Conservation (phyloP, 2,888 invertebrate genomes). For the Caenorhabditis afra region DNA sequence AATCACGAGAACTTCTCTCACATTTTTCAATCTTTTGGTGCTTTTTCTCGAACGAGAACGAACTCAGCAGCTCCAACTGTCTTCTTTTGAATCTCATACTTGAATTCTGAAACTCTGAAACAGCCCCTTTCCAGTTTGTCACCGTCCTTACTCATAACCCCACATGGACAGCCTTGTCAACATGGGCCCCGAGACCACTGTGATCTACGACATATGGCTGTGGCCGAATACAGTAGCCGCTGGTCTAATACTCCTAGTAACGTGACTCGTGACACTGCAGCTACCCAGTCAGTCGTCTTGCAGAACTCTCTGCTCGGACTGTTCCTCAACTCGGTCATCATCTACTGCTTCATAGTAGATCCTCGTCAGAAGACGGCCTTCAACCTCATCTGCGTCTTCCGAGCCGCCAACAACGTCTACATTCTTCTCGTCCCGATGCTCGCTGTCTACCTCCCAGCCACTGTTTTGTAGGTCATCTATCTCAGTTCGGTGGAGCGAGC, state of each 20-base stretch:
- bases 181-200: too few species aligned
- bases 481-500: not conserved
- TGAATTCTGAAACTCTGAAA: too few species aligned
- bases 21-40: too few species aligned
- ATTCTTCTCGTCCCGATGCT: conserved; percentile 10
- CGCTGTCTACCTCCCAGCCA: conserved; percentile 5
- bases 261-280: not conserved
- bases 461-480: conserved; percentile 2
- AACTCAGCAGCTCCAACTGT: too few species aligned
- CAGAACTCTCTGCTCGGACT: conserved; percentile 20
- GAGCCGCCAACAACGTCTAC: conserved; percentile 24
- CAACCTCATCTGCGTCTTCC: conserved; percentile 30
- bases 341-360: conserved; percentile 1
- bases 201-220: too few species aligned
- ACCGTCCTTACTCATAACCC: too few species aligned
- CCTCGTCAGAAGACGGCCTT: conserved; percentile 15
- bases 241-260: not conserved
- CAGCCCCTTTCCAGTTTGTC: too few species aligned
- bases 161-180: too few species aligned
- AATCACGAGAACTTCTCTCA: too few species aligned
- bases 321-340: conserved; percentile 1
- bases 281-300: not conserved
- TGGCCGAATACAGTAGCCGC: conserved; percentile 4
- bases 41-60: too few species aligned
- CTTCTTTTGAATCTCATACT: too few species aligned